Evolutionary conservation across 2,113 vertebrate genomes (phyloP).

Genomic region (Carassius carassius): DNA sequence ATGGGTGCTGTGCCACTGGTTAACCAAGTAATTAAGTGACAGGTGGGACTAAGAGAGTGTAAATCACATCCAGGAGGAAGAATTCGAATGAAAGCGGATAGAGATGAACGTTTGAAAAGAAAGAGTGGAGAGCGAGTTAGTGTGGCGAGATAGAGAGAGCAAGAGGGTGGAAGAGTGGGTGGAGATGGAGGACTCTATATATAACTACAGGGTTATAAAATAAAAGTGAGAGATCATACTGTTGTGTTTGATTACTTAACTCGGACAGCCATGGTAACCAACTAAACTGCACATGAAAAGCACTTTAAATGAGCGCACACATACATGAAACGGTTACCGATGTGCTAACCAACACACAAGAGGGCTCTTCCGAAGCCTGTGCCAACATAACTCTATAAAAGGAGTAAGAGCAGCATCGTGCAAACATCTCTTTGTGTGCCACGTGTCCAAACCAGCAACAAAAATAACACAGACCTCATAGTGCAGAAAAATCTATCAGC

Average conservation of each 20-base stretch:
- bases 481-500: conserved; percentile 42
- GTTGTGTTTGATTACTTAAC: conserved; percentile 57
- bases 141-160: conserved; percentile 6
- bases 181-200: conserved; percentile 57
- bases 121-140: conserved; percentile 33
- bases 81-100: conserved; percentile 52
- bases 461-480: conserved; percentile 36
- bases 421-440: conserved; percentile 20
- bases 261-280: conserved; percentile 56
- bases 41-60: conserved; percentile 52
- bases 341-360: not conserved
- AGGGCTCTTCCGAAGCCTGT: conserved; percentile 15
- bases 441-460: conserved; percentile 44
- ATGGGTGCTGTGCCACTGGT: conserved; percentile 9
- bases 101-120: conserved; percentile 25
- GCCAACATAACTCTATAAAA: conserved; percentile 23
- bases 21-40: conserved; percentile 39
- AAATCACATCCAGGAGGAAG: conserved; percentile 52
- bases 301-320: not conserved
- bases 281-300: conserved; percentile 43
- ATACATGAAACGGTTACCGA: not conserved
- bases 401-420: conserved; percentile 4
- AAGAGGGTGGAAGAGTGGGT: conserved; percentile 52
- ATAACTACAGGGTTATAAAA: conserved; percentile 54
- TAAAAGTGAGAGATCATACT: conserved; percentile 52